These are phyloP conservation scores for Zosterops japonicus DNA, from an alignment of 2,113 vertebrate genomes.

Conservation along the genomic window DNA sequence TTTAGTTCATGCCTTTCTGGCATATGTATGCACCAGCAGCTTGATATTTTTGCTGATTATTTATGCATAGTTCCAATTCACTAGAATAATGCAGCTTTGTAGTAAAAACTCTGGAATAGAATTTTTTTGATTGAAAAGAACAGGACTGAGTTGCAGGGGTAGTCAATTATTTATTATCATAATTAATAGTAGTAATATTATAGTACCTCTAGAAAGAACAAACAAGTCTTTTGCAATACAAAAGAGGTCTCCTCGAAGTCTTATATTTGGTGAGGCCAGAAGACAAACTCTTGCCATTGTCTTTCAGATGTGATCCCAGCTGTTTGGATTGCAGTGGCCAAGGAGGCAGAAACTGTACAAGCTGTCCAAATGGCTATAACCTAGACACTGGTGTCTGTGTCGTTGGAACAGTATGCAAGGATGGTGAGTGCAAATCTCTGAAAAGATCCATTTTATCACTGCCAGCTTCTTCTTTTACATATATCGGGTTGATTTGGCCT, in stretches of 20 bases:
- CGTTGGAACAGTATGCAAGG: conserved; percentile 95
- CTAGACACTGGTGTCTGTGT: conserved; percentile 89
- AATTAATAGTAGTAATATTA: background rate
- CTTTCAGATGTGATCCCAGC: conserved; percentile 87
- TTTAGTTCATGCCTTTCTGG: background rate
- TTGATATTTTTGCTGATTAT: background rate
- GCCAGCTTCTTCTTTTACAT: background rate
- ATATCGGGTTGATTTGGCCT: background rate
- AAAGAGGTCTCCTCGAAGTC: background rate
- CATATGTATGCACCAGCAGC: background rate
- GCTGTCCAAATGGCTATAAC: conserved; percentile 90
- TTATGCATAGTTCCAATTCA: background rate
- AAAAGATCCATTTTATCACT: background rate
- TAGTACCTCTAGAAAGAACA: background rate
- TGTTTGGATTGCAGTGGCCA: conserved; percentile 90
- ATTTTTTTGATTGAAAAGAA: background rate
- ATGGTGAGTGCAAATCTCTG: conserved; percentile 87
- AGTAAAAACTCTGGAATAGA: background rate
- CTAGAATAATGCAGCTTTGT: background rate
- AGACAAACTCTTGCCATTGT: background rate
- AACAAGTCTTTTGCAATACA: background rate
- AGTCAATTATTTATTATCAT: background rate
- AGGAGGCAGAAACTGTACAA: conserved; percentile 92
- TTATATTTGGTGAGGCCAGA: background rate
- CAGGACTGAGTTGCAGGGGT: background rate